A percentile compares a stretch with the other conserved stretches of the same genome.
Conservation (phyloP, 2,113 vertebrate genomes). For the Labeo rohita region DNA sequence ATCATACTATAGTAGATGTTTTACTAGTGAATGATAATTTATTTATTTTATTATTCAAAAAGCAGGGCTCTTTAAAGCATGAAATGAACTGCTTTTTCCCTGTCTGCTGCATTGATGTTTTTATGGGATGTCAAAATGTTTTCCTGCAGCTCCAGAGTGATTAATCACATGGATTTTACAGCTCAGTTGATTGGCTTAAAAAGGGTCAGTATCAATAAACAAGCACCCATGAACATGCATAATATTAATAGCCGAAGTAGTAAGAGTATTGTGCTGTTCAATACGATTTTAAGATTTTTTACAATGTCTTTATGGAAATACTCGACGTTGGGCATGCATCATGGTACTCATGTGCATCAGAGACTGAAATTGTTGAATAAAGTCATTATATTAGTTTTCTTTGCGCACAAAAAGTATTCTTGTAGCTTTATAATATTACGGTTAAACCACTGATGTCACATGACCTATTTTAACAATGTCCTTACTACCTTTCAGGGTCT, state of each 20-base stretch:
- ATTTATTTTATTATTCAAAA: background rate
- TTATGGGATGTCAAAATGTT: background rate
- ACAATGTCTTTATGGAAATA: too few species aligned
- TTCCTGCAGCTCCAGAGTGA: background rate
- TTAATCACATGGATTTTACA: background rate
- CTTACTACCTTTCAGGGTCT: too few species aligned
- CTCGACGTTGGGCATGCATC: too few species aligned
- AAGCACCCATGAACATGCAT: background rate
- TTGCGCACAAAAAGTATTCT: too few species aligned
- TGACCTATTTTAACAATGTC: too few species aligned
- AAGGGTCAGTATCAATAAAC: background rate
- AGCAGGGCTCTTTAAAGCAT: background rate
- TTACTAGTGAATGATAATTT: background rate
- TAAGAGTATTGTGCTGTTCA: background rate
- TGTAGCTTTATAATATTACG: too few species aligned
- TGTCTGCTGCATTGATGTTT: background rate
- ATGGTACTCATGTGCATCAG: too few species aligned
- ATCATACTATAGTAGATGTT: background rate
- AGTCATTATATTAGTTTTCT: too few species aligned
- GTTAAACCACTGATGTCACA: too few species aligned
- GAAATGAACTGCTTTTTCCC: background rate
- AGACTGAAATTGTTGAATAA: too few species aligned
- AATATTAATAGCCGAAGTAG: background rate
- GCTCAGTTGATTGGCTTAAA: conserved; percentile 12
- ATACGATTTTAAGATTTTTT: background rate